Evolutionary conservation across 2,888 invertebrate genomes (phyloP).

Genomic region (Folsomia candida): DNA sequence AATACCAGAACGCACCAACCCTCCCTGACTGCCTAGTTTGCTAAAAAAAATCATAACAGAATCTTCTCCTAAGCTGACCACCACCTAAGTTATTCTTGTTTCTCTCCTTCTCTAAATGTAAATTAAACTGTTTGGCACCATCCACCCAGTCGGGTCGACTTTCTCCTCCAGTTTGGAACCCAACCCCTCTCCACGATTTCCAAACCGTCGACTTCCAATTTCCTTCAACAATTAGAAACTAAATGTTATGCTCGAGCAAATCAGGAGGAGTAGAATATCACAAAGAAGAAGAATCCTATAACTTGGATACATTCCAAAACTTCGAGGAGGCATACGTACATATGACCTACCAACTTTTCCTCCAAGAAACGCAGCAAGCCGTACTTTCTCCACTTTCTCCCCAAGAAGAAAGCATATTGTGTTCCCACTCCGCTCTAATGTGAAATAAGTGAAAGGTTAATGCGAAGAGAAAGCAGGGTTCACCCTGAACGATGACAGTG

Average conservation of each 20-base stretch:
- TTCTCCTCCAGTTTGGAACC: not conserved
- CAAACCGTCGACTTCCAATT: not conserved
- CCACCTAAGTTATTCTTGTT: no score
- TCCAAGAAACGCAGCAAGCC: not conserved
- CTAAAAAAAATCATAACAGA: no score
- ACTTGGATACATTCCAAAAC: not conserved
- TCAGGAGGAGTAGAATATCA: not conserved
- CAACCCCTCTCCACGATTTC: not conserved
- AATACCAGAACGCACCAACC: no score
- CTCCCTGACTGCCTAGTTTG: no score
- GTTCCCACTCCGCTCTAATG: not conserved
- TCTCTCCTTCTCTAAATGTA: no score
- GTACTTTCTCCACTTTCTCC: not conserved
- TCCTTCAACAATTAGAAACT: not conserved
- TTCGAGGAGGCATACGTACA: no score
- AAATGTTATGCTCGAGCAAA: not conserved
- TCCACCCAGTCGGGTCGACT: not conserved
- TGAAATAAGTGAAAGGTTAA: slow-evolving; percentile 15
- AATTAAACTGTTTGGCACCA: not conserved
- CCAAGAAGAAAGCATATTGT: not conserved
- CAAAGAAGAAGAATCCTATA: not conserved
- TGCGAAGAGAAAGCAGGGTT: slow-evolving; percentile 2
- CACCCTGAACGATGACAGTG: slow-evolving; percentile 7
- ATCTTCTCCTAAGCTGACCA: no score
- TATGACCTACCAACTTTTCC: no score